Base-by-base conservation (phyloP, 1,140 invertebrate genomes). In the Neodiprion lecontei region DNA sequence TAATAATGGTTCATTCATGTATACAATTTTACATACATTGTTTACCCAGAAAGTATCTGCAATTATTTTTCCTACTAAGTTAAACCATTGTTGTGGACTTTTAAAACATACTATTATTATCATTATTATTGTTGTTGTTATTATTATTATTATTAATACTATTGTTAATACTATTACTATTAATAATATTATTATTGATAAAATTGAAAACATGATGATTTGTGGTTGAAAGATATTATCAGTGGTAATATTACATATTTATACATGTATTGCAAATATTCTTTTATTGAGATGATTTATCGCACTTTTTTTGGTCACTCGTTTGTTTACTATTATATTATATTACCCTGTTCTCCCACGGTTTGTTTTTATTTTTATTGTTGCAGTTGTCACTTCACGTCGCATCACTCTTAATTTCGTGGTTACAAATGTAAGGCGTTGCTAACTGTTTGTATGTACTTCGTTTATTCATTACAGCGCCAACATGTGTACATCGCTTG, bases 41-140 rank as follows among this genome's bases (percentile, higher is more conserved):
- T 61, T 61, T 61, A 61, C 53, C 53, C 53, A 61, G 53, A 61
- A 61, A 61, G 53, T 61, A 61, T 12, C 53, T 61, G 53, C 53
- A 61, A 61, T 61, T 61, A 61, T 61, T 61, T 61, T 61, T 17
- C 28, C n/a, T 17, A 61, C 53, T 14, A 61, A 17, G n/a, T 61
- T 61, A 61, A 61, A 61, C 53, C 53, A 61, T 61, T 61, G 53
- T 61, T 61, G 53, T 61, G 53, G 53, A 61, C n/a, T 61, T 61
- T 61, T 17, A 14, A 61, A 61, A 17, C 53, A 61, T 14, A 14
- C 28, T 40, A 40, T 40, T 40, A 40, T 40, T 40, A 40, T 40
- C 5, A 40, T 40, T 5, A 40, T 40, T 40, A 40, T 40, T 40
- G 5, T 40, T 40, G 5, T 40, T 40, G 2, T 40, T 40, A 40